Conservation (phyloP, 2,113 vertebrate genomes). For the Lepus americanus region DNA sequence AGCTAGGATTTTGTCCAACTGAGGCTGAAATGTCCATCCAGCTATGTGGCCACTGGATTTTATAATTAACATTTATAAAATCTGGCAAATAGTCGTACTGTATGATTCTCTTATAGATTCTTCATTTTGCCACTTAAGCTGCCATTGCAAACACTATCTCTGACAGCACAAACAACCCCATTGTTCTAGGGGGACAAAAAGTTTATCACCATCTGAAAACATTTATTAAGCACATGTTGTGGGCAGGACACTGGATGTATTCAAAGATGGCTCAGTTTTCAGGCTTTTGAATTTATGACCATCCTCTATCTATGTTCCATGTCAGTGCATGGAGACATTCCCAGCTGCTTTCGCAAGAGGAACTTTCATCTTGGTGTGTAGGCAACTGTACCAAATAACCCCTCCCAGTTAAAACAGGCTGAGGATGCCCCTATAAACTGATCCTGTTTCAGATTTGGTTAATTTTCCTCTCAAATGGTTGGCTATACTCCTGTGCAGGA, state of each 20-base stretch:
- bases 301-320: neutral
- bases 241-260: neutral
- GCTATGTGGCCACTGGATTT: conserved; percentile 13
- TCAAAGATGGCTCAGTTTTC: conserved; percentile 50
- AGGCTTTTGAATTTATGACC: conserved; percentile 54
- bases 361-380: conserved; percentile 67
- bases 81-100: neutral
- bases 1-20: neutral
- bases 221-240: conserved; percentile 67
- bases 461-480: conserved; percentile 70
- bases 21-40: conserved; percentile 40
- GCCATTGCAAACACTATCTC: neutral
- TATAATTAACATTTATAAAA: conserved; percentile 14
- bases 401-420: conserved; percentile 44
- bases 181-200: conserved; percentile 51
- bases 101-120: neutral
- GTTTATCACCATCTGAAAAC: conserved; percentile 68
- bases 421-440: conserved; percentile 52
- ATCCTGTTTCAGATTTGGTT: conserved; percentile 64
- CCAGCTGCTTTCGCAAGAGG: conserved; percentile 46
- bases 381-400: conserved; percentile 51
- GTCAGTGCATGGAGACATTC: conserved; percentile 10
- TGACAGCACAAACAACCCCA: neutral
- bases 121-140: conserved; percentile 49
- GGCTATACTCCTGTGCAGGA: conserved; percentile 54